Percentiles rank a stretch among this genome's conserved stretches.
Conservation (phyloP, 2,888 invertebrate species). For the Chrysolina haemoptera region DNA sequence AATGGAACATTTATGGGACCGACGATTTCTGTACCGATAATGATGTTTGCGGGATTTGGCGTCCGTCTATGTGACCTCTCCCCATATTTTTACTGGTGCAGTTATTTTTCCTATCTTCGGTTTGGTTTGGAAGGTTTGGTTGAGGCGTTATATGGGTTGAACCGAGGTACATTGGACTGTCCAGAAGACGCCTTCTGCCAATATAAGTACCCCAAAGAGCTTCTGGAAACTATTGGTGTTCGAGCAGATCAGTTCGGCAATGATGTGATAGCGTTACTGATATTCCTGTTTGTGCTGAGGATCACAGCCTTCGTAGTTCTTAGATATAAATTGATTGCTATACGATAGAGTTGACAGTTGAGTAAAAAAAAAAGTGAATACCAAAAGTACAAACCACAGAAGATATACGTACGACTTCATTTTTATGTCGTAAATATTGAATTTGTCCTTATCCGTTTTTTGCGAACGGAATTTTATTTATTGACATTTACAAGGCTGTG, state of each 20-base stretch:
- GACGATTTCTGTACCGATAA: slow-evolving; percentile 91
- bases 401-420: too few relatives aligned
- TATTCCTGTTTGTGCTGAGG: slow-evolving; percentile 79
- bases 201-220: slow-evolving; percentile 85
- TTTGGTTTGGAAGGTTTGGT: slow-evolving; percentile 93
- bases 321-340: slow-evolving; percentile 81
- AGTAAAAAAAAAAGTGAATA: not conserved
- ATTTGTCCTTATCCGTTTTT: too few relatives aligned
- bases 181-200: slow-evolving; percentile 83
- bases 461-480: too few relatives aligned
- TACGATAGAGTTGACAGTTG: slow-evolving; percentile 66
- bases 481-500: too few relatives aligned
- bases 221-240: slow-evolving; percentile 88
- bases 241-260: slow-evolving; percentile 86
- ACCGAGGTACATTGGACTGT: slow-evolving; percentile 84
- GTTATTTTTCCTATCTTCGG: slow-evolving; percentile 90
- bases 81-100: slow-evolving; percentile 89
- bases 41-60: slow-evolving; percentile 98
- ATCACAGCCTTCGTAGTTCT: slow-evolving; percentile 81
- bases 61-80: slow-evolving; percentile 92
- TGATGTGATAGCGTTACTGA: slow-evolving; percentile 81
- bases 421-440: too few relatives aligned
- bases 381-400: not conserved
- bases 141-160: slow-evolving; percentile 86
- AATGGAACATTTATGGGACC: slow-evolving; percentile 97